These are phyloP conservation scores for Philaethria dido DNA, from an alignment of 2,888 invertebrate species.

Conservation along the genomic window DNA sequence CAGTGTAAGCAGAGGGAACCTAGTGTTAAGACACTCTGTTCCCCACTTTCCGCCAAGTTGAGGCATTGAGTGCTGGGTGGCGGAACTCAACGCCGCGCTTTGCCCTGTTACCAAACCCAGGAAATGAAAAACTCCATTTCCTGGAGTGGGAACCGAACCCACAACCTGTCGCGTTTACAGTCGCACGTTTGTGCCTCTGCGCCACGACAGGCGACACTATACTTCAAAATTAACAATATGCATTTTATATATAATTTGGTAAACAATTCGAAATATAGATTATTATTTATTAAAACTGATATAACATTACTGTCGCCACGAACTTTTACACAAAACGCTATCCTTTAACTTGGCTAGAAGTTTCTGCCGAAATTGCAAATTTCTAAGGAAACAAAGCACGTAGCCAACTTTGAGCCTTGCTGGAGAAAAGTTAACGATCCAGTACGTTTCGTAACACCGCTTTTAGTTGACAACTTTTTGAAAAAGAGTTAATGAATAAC, in stretches of 20 bases:
- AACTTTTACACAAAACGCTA: slow-evolving; percentile 39
- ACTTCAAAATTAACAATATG: not conserved
- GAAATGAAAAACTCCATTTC: too few relatives aligned
- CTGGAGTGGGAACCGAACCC: too few relatives aligned
- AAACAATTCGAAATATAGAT: not conserved
- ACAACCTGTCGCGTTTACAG: too few relatives aligned
- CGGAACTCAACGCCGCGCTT: too few relatives aligned
- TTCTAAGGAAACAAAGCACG: slow-evolving; percentile 51
- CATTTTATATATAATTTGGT: not conserved
- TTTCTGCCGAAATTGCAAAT: slow-evolving; percentile 49
- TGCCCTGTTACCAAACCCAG: too few relatives aligned
- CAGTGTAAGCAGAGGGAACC: too few relatives aligned
- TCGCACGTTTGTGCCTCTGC: too few relatives aligned
- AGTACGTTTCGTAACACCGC: slow-evolving; percentile 46
- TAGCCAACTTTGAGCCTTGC: slow-evolving; percentile 44
- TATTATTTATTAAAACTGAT: not conserved
- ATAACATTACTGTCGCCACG: slow-evolving; percentile 32
- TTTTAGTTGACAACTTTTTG: slow-evolving; percentile 46
- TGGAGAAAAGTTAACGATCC: slow-evolving; percentile 44
- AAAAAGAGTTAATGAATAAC: slow-evolving; percentile 29
- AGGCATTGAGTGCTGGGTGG: too few relatives aligned
- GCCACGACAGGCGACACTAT: too few relatives aligned
- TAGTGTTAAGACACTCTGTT: too few relatives aligned
- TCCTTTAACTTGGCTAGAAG: slow-evolving; percentile 43
- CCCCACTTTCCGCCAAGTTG: too few relatives aligned